phyloP scores from a whole-genome alignment of 2,113 vertebrate species.

The Solea solea region DNA sequence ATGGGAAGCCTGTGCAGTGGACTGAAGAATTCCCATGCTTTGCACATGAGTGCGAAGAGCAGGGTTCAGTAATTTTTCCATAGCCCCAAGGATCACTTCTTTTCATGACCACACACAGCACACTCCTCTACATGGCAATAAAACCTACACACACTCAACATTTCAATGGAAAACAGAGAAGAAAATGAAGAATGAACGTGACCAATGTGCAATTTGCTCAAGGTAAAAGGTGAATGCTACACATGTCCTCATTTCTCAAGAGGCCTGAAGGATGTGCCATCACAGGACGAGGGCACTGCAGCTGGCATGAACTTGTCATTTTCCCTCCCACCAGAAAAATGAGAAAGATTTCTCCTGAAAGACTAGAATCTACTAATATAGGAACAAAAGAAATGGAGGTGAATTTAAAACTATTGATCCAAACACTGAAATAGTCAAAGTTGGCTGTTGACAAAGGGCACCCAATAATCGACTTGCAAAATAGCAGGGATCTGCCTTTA shows the following conservation, averaged over 20 bases:
- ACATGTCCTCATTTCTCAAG: slow-evolving; percentile 5
- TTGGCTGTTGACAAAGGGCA: slow-evolving; percentile 62
- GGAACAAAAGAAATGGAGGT: slow-evolving; percentile 25
- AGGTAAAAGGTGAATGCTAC: slow-evolving; percentile 2
- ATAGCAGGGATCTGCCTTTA: slow-evolving; percentile 57
- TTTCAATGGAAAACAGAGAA: slow-evolving; percentile 28
- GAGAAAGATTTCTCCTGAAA: slow-evolving; percentile 10
- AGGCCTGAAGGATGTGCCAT: not conserved
- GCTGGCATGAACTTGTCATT: not conserved
- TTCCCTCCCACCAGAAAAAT: slow-evolving; percentile 11
- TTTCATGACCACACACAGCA: slow-evolving; percentile 52
- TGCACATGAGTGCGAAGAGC: slow-evolving; percentile 70
- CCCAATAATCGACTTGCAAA: slow-evolving; percentile 61
- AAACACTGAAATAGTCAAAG: slow-evolving; percentile 38
- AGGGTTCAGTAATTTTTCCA: slow-evolving; percentile 67
- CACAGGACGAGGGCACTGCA: not conserved
- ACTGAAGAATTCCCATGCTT: slow-evolving; percentile 70
- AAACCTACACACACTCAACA: slow-evolving; percentile 25
- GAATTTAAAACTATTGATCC: slow-evolving; percentile 55
- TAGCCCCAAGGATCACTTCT: slow-evolving; percentile 62
- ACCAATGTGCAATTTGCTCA: slow-evolving; percentile 15
- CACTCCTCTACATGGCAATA: slow-evolving; percentile 13
- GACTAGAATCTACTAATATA: slow-evolving; percentile 1
- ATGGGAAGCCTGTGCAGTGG: slow-evolving; percentile 64
- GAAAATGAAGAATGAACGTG: slow-evolving; percentile 22